Base-by-base conservation (phyloP, 2,113 vertebrate genomes). In the Fulica atra region DNA sequence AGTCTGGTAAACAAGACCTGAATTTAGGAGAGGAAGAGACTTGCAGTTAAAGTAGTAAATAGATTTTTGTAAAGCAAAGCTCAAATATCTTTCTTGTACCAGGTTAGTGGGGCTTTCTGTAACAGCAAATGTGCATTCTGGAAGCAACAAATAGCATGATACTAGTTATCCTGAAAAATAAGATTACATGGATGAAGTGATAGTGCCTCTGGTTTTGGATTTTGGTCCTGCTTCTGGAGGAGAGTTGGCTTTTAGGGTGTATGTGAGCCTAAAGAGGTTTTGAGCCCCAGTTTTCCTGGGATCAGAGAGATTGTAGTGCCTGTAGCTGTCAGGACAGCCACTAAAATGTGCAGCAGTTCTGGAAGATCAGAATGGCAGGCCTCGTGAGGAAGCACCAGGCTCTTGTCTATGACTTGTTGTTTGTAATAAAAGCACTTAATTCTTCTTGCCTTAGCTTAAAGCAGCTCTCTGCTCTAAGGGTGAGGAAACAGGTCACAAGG, bases 201-300 rank as follows among this genome's bases (percentile, higher is more conserved):
- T 61, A 35, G 33, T 73, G 33, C 65, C 21, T 13, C 2, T 38
- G 35, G 61, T 72, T 36, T 66, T 46, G 53, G 15, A 10, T 20
- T 77, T 51, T 63, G 7, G 13, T 57, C 28, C 9, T 46, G 18
- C 29, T 78, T 44, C 38, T 86, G 71, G 38, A 26, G 54, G 35
- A 19, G 38, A 29, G 23, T 31, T 60, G 54, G 10, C 20, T 42
- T 16, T 72, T 42, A 14, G 16, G 14, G 15, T 42, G 46, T 12
- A 12, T 63, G 25, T 48, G 21, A 79, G 16, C 56, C 66, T 63
- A 13, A 56, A 81, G 40, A 66, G 18, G 23, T 38, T 86, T 68
- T 1, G 2, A 35, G 33, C 2, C 33, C 15, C 4, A 3, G 4
- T 63, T 21, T 73, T 13, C 5, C 9, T 3, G 16, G 7, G 28